Conservation (phyloP, 2,113 vertebrate genomes). For the Lamprotornis superbus region DNA sequence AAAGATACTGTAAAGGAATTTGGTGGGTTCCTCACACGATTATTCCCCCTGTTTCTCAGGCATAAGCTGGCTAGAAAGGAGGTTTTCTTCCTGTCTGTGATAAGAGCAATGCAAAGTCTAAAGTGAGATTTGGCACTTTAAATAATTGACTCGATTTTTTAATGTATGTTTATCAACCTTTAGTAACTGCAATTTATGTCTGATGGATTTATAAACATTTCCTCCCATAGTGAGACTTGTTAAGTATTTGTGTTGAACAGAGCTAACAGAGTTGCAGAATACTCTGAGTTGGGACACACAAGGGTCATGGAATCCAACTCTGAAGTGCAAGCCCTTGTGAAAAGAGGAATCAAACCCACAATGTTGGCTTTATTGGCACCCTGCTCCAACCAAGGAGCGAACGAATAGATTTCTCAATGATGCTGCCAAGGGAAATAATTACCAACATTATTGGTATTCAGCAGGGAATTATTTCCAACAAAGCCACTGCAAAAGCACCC, state of each 20-base stretch:
- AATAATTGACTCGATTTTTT: not conserved
- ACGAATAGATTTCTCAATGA: fast-evolving
- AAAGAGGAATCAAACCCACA: not conserved
- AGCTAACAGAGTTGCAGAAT: not conserved
- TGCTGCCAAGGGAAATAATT: not conserved
- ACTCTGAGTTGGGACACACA: not conserved
- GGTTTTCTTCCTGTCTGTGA: not conserved
- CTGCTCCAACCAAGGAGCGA: fast-evolving
- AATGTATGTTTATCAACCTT: not conserved
- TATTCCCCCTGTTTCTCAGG: not conserved
- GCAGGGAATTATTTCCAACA: not conserved
- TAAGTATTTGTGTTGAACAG: not conserved
- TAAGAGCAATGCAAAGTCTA: not conserved
- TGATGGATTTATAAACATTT: not conserved
- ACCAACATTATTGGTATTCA: not conserved
- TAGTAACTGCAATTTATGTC: not conserved
- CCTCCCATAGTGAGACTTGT: not conserved
- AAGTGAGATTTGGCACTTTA: not conserved
- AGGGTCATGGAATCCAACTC: not conserved
- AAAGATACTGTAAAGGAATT: not conserved
- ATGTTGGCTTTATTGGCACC: not conserved
- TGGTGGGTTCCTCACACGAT: not conserved
- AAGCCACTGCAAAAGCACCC: not conserved
- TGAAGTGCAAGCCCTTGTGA: not conserved
- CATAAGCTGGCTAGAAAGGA: not conserved